Evolutionary conservation across 2,888 invertebrate genomes (phyloP).

Genomic region (Fabriciana adippe): DNA sequence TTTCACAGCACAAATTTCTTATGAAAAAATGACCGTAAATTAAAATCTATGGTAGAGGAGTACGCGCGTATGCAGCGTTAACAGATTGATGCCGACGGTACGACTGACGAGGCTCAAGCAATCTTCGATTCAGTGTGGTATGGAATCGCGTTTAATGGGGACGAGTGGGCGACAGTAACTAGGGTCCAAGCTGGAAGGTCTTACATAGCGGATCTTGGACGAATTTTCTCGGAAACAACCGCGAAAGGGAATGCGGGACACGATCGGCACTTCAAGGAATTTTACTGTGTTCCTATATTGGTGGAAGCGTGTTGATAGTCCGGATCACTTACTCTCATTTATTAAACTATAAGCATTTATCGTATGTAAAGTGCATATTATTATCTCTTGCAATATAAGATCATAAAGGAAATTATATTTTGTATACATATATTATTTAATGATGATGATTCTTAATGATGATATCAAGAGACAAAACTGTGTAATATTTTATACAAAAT

Average conservation of each 20-base stretch:
- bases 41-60: not conserved
- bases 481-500: too few relatives aligned
- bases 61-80: constrained; percentile 58
- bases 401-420: not conserved
- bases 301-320: constrained; percentile 27
- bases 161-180: constrained; percentile 44
- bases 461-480: too few relatives aligned
- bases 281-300: constrained; percentile 53
- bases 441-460: too few relatives aligned
- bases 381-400: not conserved
- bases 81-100: constrained; percentile 69
- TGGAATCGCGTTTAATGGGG: constrained; percentile 59
- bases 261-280: constrained; percentile 56
- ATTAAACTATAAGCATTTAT: not conserved
- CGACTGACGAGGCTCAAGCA: constrained; percentile 72
- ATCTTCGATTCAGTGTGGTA: constrained; percentile 66
- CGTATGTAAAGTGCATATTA: too few relatives aligned
- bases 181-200: constrained; percentile 52
- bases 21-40: constrained; percentile 4
- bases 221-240: constrained; percentile 65
- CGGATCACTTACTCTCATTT: constrained; percentile 13
- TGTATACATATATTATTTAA: not conserved
- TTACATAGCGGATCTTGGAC: constrained; percentile 60
- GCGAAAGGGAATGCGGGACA: constrained; percentile 71
- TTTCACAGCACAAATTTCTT: constrained; percentile 42